Percentiles rank a stretch among this genome's conserved stretches.
These are phyloP conservation scores for Drosophila varians DNA, from an alignment of 1,140 invertebrate species.

Conservation along the genomic window DNA sequence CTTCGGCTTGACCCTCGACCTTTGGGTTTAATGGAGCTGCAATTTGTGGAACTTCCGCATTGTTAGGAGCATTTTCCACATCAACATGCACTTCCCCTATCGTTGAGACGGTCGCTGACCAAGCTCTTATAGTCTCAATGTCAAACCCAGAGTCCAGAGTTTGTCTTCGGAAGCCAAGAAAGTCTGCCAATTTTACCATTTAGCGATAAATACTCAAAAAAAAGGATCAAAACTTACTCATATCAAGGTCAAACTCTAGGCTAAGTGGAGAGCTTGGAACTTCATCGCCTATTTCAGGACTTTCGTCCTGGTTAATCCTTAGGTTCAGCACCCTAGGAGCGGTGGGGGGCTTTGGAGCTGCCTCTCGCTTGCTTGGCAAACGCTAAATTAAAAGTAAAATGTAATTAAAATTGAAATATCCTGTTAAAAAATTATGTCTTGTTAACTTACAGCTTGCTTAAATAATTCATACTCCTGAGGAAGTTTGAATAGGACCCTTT, in stretches of 20 bases:
- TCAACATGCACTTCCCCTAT: constrained; percentile 8
- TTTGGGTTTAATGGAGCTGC: neutral
- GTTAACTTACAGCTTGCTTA: constrained; percentile 38
- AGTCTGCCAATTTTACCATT: constrained; percentile 22
- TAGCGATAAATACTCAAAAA: neutral
- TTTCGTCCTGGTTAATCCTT: neutral
- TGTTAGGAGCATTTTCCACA: neutral
- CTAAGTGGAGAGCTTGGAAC: neutral
- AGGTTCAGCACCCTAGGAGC: neutral
- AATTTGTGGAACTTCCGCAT: neutral
- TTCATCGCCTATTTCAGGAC: neutral
- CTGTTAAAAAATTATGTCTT: too few relatives aligned
- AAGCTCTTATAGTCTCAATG: constrained; percentile 22
- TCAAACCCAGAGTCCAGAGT: constrained; percentile 63
- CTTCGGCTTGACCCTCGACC: neutral
- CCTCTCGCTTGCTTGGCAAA: constrained; percentile 7
- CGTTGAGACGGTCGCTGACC: constrained; percentile 4
- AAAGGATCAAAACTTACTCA: constrained; percentile 42
- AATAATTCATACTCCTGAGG: constrained; percentile 40
- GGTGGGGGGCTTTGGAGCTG: neutral
- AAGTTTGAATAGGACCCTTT: constrained; percentile 36
- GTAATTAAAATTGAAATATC: too few relatives aligned
- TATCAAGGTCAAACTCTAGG: constrained; percentile 50
- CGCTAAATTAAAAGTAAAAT: constrained; percentile 31
- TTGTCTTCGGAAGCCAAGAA: constrained; percentile 47